Base-by-base conservation (phyloP, 2,797 vertebrate genomes). In the Taeniopygia guttata region DNA sequence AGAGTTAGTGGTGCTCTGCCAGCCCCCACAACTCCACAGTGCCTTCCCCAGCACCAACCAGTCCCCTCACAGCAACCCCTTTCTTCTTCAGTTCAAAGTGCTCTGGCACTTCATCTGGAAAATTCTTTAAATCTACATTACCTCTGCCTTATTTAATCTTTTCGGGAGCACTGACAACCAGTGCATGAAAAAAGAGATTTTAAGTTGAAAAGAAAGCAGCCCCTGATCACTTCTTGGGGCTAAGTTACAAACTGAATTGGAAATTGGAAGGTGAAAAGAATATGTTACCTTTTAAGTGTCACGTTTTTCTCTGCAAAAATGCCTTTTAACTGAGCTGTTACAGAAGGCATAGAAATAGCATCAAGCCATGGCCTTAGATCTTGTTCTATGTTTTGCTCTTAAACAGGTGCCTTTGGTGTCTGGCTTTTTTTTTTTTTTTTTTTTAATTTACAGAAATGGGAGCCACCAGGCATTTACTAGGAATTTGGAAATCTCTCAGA, bases 61-160 rank as follows among this genome's bases (percentile, higher is more conserved):
- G 77, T 43, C 74, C 42, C 69, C 2, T 1, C 87, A 94, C 89
- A 87, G 94, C 92, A 96, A 90, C 80, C 87, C 75, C 92, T 96
- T 97, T 97, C 95, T 96, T 97, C 95, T 96, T 80, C 96, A 95
- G 95, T 96, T 97, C 95, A 96, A 97, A 97, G 96, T 95, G 91
- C 91, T 91, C 87, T 96, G 94, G 95, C 93, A 93, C 92, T 96
- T 97, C 96, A 96, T 96, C 93, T 96, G 95, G 96, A 97, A 97
- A 97, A 96, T 97, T 95, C 96, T 94, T 96, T 97, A 97, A 97
- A 97, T 96, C 96, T 97, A 94, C 95, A 97, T 97, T 97, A 97
- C 96, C 96, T 97, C 96, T 97, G 97, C 97, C 96, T 97, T 97
- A 97, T 97, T 97, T 97, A 97, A 97, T 97, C 97, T 97, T 96